Evolutionary conservation across 2,113 vertebrate genomes (phyloP).

Genomic region (Hemichromis elongatus): DNA sequence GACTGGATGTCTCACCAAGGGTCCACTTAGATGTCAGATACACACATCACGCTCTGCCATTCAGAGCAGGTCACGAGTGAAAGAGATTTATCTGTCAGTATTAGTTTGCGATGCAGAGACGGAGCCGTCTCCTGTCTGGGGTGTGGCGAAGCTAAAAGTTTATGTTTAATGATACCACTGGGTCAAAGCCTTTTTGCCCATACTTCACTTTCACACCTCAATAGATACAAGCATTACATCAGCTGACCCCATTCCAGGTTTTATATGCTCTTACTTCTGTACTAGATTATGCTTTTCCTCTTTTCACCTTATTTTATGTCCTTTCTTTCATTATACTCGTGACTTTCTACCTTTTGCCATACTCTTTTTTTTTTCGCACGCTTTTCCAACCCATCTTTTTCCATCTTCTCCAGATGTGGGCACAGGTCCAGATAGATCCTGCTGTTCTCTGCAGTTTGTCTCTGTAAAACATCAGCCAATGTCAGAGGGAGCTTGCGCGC

Average conservation of each 20-base stretch:
- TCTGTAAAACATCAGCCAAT: constrained; percentile 52
- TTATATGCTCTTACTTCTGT: neutral
- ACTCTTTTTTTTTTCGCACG: neutral
- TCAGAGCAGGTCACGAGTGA: neutral
- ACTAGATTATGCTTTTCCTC: neutral
- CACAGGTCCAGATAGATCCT: constrained; percentile 34
- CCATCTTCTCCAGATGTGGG: constrained; percentile 51
- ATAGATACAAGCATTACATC: neutral
- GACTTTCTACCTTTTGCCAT: neutral
- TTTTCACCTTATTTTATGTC: neutral
- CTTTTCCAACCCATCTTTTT: neutral
- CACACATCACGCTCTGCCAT: neutral
- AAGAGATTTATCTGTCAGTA: neutral
- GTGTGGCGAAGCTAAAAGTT: neutral
- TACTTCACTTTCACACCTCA: neutral
- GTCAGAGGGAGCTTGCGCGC: constrained; percentile 20
- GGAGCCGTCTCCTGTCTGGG: neutral
- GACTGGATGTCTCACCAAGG: neutral
- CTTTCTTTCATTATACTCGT: neutral
- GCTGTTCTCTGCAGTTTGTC: constrained; percentile 45
- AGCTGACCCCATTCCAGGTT: neutral
- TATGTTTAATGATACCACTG: neutral
- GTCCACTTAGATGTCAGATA: neutral
- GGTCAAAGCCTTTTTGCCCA: neutral
- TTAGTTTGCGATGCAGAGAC: neutral